Base-by-base conservation (phyloP, 2,113 vertebrate species). In the Lates calcarifer region DNA sequence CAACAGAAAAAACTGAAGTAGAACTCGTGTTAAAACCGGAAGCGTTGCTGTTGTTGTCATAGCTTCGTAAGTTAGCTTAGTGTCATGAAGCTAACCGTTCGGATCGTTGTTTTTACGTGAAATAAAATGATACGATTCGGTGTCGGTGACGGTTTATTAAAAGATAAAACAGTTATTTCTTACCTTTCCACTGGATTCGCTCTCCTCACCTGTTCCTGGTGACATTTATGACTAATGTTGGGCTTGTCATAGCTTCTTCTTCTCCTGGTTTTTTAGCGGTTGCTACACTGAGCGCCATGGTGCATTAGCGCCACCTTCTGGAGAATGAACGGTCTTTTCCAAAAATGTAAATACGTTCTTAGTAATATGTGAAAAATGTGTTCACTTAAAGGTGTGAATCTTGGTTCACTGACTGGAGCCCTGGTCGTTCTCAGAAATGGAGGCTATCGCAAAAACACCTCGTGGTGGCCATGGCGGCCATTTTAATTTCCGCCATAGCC, bases 181-280 rank as follows among this genome's bases (percentile, higher is more conserved):
- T 75, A 92, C 85, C 77, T 82, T 80, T 66, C 3, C 17, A 6
- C 6, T 0, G 11, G 37, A 18, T 10, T 18, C 2, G 15, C 31
- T 35, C 33, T n/a, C 49, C 26, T 62, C 49, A 63, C 67, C 39
- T 26, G 26, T 17, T 18, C 24, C 14, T 47, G 4, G 39, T 58
- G 10, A 5, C 68, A 65, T 31, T n/a, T 28, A 0, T 31, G 1
- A 47, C 13, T 41, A 56, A 68, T 7, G 31, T 63, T 37, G 9
- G 61, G 62, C 63, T 81, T 37, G 51, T 79, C 79, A 78, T 67
- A n/a, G n/a, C n/a, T n/a, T n/a, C n/a, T n/a, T n/a, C n/a, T n/a
- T n/a, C n/a, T n/a, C n/a, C n/a, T n/a, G n/a, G n/a, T n/a, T n/a
- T n/a, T n/a, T n/a, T n/a, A n/a, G n/a, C n/a, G n/a, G n/a, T n/a